phyloP scores from a whole-genome alignment of 1,140 invertebrate species.

The Coenobita brevimanus region DNA sequence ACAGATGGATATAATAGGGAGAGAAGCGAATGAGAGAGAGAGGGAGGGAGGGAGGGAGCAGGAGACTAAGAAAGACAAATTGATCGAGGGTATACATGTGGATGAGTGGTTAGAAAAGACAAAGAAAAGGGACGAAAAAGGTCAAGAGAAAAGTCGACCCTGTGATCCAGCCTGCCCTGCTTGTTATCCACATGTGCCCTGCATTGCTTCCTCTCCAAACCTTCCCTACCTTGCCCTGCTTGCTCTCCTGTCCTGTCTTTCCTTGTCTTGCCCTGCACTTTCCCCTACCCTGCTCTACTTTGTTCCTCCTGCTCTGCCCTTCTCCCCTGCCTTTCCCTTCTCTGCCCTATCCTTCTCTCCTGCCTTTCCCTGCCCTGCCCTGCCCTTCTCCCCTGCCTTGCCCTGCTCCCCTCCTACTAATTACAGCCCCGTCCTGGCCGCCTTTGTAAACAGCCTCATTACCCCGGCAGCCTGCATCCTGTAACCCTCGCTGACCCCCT shows the following conservation, averaged over 20 bases:
- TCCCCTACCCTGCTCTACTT: no score
- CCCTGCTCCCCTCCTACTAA: background rate
- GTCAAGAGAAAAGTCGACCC: background rate
- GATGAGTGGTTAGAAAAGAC: background rate
- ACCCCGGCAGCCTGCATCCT: background rate
- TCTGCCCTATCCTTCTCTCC: no score
- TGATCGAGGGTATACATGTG: background rate
- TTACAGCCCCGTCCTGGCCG: background rate
- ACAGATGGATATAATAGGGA: no score
- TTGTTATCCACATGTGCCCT: no score
- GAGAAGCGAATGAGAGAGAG: no score
- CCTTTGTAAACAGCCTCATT: slow-evolving; percentile 23
- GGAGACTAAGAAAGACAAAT: background rate
- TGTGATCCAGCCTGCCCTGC: no score
- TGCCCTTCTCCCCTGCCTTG: no score
- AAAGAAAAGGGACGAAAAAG: background rate
- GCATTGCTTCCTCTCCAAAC: background rate
- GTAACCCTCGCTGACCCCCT: slow-evolving; percentile 9
- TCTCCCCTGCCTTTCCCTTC: no score
- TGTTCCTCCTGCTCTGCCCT: no score
- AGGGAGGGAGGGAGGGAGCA: background rate
- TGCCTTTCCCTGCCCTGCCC: no score
- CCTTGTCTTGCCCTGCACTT: background rate
- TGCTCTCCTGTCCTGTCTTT: background rate
- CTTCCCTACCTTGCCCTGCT: background rate